These are phyloP conservation scores for Thera obeliscata DNA, from an alignment of 2,888 invertebrate genomes.

Conservation along the genomic window DNA sequence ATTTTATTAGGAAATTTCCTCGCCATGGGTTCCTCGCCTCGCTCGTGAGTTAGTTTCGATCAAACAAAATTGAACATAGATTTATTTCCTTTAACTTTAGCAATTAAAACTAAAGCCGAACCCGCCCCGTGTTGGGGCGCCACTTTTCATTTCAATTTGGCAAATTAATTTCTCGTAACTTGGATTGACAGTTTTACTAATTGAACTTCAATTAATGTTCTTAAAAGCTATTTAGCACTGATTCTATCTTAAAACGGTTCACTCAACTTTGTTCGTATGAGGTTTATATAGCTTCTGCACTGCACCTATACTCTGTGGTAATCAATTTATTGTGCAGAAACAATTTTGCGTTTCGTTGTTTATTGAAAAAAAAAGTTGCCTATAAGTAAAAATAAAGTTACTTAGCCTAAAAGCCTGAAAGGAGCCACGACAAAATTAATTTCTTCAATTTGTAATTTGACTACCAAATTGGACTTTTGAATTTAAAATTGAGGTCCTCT, in stretches of 20 bases:
- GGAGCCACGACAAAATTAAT: no score
- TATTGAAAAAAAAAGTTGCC: neutral
- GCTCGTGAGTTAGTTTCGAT: no score
- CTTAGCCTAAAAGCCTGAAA: neutral
- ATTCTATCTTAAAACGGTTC: neutral
- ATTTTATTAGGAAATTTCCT: no score
- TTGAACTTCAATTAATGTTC: neutral
- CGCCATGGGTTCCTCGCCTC: no score
- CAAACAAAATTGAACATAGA: neutral
- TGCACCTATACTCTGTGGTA: no score
- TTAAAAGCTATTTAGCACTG: neutral
- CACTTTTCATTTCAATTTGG: constrained; percentile 18
- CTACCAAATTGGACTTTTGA: constrained; percentile 24
- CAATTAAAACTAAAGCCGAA: constrained; percentile 6
- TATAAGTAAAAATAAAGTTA: neutral
- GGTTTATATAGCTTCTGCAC: no score
- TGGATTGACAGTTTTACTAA: neutral
- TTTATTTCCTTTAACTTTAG: constrained; percentile 14
- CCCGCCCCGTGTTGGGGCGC: constrained; percentile 17
- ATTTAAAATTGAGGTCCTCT: constrained; percentile 12
- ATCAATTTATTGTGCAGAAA: no score
- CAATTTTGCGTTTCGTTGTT: no score
- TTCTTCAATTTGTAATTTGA: constrained; percentile 15
- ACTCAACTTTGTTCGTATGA: no score
- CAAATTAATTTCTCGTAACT: constrained; percentile 3